Percentiles rank a stretch among this genome's conserved stretches.
phyloP scores from a whole-genome alignment of 64 coral and sea anemone species.

The Orbicella faveolata region DNA sequence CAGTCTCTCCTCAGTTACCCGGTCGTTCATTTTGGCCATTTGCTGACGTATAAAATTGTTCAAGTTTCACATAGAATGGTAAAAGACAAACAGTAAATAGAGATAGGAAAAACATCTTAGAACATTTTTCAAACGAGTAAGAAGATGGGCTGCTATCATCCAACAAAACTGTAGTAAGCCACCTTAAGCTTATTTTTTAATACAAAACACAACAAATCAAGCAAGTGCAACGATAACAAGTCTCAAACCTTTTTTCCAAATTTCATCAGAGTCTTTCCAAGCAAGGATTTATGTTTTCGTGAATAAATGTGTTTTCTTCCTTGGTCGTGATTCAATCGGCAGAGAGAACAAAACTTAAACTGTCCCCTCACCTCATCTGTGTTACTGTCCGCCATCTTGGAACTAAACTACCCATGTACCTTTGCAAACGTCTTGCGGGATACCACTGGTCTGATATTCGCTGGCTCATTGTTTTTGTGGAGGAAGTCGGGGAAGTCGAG shows the following conservation, averaged over 20 bases:
- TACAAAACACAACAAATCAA: neutral
- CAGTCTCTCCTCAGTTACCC: no score
- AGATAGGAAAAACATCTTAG: no score
- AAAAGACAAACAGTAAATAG: no score
- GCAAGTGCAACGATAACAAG: neutral
- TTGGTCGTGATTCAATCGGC: constrained; percentile 81
- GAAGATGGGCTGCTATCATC: no score
- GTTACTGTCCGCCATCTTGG: constrained; percentile 57
- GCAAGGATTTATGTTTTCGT: constrained; percentile 63
- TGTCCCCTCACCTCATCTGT: constrained; percentile 30
- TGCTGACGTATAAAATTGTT: no score
- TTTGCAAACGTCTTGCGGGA: neutral
- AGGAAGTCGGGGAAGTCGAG: neutral
- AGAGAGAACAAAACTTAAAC: constrained; percentile 76
- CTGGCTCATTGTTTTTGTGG: neutral
- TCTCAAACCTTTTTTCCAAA: constrained; percentile 70
- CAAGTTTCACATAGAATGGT: no score
- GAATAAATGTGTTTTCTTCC: constrained; percentile 90
- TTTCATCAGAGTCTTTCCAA: constrained; percentile 63
- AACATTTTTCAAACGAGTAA: no score
- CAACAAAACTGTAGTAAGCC: no score
- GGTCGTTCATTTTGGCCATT: no score
- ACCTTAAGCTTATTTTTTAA: neutral
- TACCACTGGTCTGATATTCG: neutral
- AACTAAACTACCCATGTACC: constrained; percentile 19